A percentile compares a stretch with the other conserved stretches of the same genome.
phyloP scores from a whole-genome alignment of 2,888 invertebrate genomes.

The Ormyrus nitidulus region DNA sequence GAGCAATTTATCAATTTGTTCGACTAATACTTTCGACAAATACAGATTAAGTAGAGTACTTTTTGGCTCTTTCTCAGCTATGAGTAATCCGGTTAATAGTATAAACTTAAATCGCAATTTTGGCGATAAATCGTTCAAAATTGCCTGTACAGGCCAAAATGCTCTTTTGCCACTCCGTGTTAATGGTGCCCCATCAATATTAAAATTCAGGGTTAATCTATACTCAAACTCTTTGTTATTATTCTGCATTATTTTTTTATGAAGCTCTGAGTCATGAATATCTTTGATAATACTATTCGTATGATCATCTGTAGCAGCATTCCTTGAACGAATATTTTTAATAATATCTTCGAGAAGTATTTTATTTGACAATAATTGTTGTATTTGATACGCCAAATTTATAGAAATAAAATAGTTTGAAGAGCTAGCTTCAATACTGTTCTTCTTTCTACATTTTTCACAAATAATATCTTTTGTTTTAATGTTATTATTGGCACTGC shows the following conservation, averaged over 20 bases:
- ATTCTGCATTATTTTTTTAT: constrained; percentile 23
- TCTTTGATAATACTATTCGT: constrained; percentile 13
- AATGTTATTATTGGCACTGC: background rate
- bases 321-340: background rate
- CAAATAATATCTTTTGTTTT: background rate
- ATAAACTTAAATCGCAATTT: too few relatives aligned
- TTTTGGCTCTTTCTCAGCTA: too few relatives aligned
- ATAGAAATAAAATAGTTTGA: constrained; percentile 35
- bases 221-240: background rate
- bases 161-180: too few relatives aligned
- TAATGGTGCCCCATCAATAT: too few relatives aligned
- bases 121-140: too few relatives aligned
- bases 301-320: background rate
- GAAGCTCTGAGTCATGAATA: background rate
- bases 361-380: constrained; percentile 27
- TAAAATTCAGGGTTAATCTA: too few relatives aligned
- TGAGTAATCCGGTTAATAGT: too few relatives aligned
- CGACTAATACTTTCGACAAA: too few relatives aligned
- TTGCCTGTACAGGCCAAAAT: too few relatives aligned
- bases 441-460: background rate
- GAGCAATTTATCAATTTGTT: too few relatives aligned
- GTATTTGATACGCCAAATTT: constrained; percentile 33
- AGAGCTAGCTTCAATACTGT: background rate
- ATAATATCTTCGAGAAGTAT: constrained; percentile 14
- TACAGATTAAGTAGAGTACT: too few relatives aligned